Conservation (phyloP, 2,797 vertebrate genomes). For the Lagodon rhomboides region DNA sequence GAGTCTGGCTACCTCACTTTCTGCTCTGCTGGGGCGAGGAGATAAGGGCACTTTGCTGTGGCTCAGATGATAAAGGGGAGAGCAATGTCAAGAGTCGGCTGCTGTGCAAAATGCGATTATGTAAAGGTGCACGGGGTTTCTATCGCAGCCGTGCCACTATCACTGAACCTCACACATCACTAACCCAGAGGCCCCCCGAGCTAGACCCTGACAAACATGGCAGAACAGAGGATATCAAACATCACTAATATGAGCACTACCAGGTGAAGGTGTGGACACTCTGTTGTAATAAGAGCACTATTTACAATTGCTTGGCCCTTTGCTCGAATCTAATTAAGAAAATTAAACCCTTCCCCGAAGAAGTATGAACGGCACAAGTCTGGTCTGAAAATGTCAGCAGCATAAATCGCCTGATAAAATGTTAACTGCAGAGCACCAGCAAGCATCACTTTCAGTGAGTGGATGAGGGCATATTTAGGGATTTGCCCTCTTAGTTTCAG, state of each 20-base stretch:
- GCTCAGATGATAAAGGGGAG: slow-evolving; percentile 49
- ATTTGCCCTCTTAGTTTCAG: too few species aligned
- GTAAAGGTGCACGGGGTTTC: slow-evolving; percentile 9
- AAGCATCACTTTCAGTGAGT: slow-evolving; percentile 1
- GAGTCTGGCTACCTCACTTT: slow-evolving; percentile 40
- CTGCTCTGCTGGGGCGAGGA: slow-evolving; percentile 49
- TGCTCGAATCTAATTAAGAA: slow-evolving; percentile 12
- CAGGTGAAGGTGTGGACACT: background rate
- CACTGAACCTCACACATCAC: slow-evolving; percentile 16
- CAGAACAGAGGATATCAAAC: slow-evolving; percentile 14
- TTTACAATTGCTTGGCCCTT: background rate
- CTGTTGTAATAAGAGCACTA: background rate
- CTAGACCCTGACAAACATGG: slow-evolving; percentile 11
- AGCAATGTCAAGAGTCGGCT: slow-evolving; percentile 39
- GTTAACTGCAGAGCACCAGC: background rate
- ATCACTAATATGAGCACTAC: background rate
- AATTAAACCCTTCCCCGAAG: background rate
- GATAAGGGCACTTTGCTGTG: slow-evolving; percentile 47
- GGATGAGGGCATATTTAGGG: background rate
- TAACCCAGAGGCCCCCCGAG: background rate
- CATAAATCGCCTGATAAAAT: slow-evolving; percentile 6
- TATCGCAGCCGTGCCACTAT: slow-evolving; percentile 10
- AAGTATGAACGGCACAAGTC: background rate
- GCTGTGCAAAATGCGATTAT: slow-evolving; percentile 26
- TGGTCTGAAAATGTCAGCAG: slow-evolving; percentile 15